phyloP scores from a whole-genome alignment of 2,797 vertebrate species.

The Numenius phaeopus region DNA sequence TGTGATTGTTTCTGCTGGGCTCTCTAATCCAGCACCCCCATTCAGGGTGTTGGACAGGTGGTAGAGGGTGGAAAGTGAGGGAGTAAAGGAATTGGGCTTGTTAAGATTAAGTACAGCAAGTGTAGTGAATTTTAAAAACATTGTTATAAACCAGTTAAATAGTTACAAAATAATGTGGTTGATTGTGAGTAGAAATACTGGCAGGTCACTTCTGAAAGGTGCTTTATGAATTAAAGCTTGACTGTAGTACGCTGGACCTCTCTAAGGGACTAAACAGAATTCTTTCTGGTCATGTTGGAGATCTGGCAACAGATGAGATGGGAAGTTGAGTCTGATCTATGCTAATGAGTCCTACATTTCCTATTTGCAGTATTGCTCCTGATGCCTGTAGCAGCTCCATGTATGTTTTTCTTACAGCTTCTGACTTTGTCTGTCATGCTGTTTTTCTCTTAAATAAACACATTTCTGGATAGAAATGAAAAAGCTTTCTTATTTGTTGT shows the following conservation, averaged over 20 bases:
- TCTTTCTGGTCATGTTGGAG: constrained; percentile 6
- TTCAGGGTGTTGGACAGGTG: constrained; percentile 6
- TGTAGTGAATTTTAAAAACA: constrained; percentile 45
- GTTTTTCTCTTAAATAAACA: constrained; percentile 5
- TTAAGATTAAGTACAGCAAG: background rate
- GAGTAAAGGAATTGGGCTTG: background rate
- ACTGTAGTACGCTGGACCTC: background rate
- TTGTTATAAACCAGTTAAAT: constrained; percentile 49
- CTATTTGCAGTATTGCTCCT: background rate
- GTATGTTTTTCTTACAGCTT: background rate
- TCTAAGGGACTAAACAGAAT: background rate
- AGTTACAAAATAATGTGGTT: constrained; percentile 14
- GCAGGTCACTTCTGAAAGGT: constrained; percentile 17
- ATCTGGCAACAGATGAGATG: background rate
- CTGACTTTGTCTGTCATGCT: background rate
- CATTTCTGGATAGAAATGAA: background rate
- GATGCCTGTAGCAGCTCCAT: constrained; percentile 2
- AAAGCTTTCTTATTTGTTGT: background rate
- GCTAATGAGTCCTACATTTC: constrained; percentile 40
- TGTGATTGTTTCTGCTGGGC: constrained; percentile 58
- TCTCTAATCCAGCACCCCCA: constrained; percentile 38
- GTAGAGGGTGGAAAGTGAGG: background rate
- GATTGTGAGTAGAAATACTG: background rate
- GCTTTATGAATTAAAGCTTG: constrained; percentile 2
- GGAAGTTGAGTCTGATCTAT: constrained; percentile 11